These are phyloP conservation scores for Stenodema calcarata DNA, from an alignment of 2,888 invertebrate species.

Conservation along the genomic window DNA sequence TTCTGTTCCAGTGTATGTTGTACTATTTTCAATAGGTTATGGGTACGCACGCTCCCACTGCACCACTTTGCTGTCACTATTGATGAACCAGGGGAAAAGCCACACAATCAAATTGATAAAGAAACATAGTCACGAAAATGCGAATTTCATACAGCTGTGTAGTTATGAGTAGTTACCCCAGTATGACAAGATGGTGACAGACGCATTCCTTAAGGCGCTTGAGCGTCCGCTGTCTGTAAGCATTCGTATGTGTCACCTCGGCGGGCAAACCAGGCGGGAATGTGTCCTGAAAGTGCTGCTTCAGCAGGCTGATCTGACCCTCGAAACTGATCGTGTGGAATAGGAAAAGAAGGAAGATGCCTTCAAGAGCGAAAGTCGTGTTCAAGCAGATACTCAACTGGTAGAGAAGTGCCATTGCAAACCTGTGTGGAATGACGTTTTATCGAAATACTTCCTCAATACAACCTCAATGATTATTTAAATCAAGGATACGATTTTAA, in stretches of 20 bases:
- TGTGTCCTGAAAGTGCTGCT: slow-evolving; percentile 28
- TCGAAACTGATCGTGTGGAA: slow-evolving; percentile 19
- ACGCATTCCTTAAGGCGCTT: slow-evolving; percentile 31
- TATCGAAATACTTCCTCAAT: too few species aligned
- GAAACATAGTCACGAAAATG: background rate
- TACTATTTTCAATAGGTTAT: too few species aligned
- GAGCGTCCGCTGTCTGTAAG: background rate
- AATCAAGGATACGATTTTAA: too few species aligned
- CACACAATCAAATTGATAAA: too few species aligned
- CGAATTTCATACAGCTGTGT: too few species aligned
- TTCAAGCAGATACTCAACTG: slow-evolving; percentile 1
- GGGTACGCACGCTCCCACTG: too few species aligned
- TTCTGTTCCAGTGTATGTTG: too few species aligned
- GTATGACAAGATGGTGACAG: slow-evolving; percentile 11
- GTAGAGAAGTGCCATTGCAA: background rate
- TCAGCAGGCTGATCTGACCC: slow-evolving; percentile 24
- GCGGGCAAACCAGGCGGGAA: slow-evolving; percentile 19
- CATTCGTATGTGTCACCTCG: background rate
- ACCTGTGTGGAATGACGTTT: background rate
- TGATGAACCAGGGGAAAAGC: too few species aligned
- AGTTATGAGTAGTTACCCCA: background rate
- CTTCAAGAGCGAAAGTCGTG: slow-evolving; percentile 18
- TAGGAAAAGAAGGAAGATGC: slow-evolving; percentile 25
- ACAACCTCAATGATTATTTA: too few species aligned
- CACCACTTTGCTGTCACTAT: too few species aligned